Percentiles rank a stretch among this genome's conserved stretches.
Evolutionary conservation across 2,888 invertebrate genomes (phyloP).

Genomic region (Drosophila colorata): DNA sequence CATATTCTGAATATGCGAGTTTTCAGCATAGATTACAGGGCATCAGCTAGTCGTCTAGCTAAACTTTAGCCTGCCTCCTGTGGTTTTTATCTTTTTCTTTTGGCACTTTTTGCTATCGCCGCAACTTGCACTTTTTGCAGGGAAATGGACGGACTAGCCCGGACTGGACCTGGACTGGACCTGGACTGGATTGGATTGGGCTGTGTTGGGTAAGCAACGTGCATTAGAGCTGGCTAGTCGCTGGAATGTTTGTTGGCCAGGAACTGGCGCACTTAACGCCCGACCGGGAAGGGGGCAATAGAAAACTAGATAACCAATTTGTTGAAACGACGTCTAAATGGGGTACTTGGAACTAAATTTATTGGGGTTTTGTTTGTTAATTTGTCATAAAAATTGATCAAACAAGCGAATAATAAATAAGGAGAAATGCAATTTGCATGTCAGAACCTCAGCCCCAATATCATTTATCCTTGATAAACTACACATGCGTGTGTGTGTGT

Average conservation of each 20-base stretch:
- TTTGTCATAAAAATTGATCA: constrained; percentile 82
- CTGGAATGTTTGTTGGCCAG: constrained; percentile 40
- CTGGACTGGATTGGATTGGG: constrained; percentile 1
- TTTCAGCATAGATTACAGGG: constrained; percentile 10
- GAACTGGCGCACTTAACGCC: constrained; percentile 51
- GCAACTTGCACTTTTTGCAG: constrained; percentile 66
- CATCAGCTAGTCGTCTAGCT: constrained; percentile 1
- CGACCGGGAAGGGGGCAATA: constrained; percentile 23
- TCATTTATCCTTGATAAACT: constrained; percentile 62
- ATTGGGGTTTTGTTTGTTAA: constrained; percentile 49
- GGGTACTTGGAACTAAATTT: constrained; percentile 16
- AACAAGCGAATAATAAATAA: constrained; percentile 71
- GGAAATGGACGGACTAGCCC: no score
- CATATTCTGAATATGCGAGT: no score
- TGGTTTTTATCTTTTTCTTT: constrained; percentile 12
- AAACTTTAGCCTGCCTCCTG: not conserved
- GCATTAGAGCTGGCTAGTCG: constrained; percentile 57
- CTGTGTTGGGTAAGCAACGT: constrained; percentile 31
- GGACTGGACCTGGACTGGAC: constrained; percentile 1
- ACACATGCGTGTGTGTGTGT: constrained; percentile 35
- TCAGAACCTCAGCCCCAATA: constrained; percentile 41
- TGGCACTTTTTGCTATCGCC: constrained; percentile 41
- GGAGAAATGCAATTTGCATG: constrained; percentile 78
- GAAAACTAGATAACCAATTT: constrained; percentile 33
- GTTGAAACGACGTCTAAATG: constrained; percentile 9